Percentiles rank a stretch among this genome's conserved stretches.
These are phyloP conservation scores for Coryphaenoides rupestris DNA, from an alignment of 2,113 vertebrate genomes.

Conservation along the genomic window DNA sequence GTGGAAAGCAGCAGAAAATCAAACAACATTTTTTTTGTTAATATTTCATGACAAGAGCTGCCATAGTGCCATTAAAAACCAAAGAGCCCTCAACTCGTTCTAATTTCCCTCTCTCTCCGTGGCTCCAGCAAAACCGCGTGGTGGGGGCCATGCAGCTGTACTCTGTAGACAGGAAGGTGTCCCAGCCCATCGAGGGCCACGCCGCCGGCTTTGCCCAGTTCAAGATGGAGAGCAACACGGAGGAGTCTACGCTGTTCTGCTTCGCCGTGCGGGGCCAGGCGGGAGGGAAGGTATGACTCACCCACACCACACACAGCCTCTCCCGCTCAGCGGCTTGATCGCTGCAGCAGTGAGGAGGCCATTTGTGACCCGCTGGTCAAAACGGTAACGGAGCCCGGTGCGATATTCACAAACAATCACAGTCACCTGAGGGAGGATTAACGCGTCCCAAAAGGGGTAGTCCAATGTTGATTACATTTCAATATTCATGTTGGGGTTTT, in stretches of 20 bases:
- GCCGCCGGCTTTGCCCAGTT: slow-evolving; percentile 97
- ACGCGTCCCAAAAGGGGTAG: no score
- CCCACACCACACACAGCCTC: not conserved
- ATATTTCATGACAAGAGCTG: not conserved
- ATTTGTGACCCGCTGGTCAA: no score
- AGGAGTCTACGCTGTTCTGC: slow-evolving; percentile 97
- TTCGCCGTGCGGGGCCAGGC: slow-evolving; percentile 97
- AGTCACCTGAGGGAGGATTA: no score
- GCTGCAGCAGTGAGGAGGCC: not conserved
- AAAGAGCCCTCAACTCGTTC: not conserved
- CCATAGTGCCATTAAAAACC: not conserved
- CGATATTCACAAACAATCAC: no score
- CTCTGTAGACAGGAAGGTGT: slow-evolving; percentile 97
- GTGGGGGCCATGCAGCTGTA: slow-evolving; percentile 99
- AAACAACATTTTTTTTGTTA: no score
- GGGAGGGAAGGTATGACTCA: slow-evolving; percentile 88
- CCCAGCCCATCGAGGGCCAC: slow-evolving; percentile 96
- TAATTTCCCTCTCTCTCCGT: not conserved
- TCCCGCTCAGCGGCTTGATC: not conserved
- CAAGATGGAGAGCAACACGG: slow-evolving; percentile 98
- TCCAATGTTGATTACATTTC: not conserved
- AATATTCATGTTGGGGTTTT: no score
- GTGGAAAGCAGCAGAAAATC: no score
- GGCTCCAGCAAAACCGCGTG: slow-evolving; percentile 92
- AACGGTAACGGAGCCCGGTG: no score